Evolutionary conservation across 2,113 vertebrate genomes (phyloP).

Genomic region (Bubo blakistoni): DNA sequence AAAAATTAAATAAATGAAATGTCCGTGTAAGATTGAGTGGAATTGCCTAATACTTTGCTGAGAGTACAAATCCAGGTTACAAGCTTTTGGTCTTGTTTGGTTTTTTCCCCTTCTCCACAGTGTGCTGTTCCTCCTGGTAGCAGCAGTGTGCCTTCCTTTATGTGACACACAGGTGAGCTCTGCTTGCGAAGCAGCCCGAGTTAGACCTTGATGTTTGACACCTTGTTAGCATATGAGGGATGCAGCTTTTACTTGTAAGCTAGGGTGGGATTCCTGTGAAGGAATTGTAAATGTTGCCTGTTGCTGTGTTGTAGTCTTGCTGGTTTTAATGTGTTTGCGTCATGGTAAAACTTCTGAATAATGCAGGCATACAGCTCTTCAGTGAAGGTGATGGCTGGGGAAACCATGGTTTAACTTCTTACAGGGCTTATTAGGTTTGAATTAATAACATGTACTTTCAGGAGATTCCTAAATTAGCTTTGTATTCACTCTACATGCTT

Average conservation of each 20-base stretch:
- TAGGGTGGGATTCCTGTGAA: background rate
- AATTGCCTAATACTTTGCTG: background rate
- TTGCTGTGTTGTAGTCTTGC: background rate
- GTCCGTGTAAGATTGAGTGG: background rate
- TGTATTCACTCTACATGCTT: background rate
- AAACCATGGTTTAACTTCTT: background rate
- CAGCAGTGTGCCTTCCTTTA: conserved; percentile 80
- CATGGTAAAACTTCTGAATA: background rate
- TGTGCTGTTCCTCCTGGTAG: conserved; percentile 77
- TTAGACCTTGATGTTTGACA: background rate
- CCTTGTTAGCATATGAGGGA: background rate
- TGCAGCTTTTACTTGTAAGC: background rate
- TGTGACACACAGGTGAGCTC: conserved; percentile 83
- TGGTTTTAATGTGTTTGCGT: background rate
- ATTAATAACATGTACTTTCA: background rate
- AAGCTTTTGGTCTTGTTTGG: background rate
- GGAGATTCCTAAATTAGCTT: background rate
- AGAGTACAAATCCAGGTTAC: background rate
- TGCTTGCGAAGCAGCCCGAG: background rate
- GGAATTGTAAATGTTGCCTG: background rate
- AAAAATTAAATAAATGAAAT: background rate
- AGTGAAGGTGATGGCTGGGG: background rate
- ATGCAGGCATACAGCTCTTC: background rate
- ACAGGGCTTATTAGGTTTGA: background rate
- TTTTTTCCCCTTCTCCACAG: conserved; percentile 62